Percentiles rank a stretch among this genome's conserved stretches.
Conservation (phyloP, 2,113 vertebrate species). For the Lethenteron camtschaticum region DNA sequence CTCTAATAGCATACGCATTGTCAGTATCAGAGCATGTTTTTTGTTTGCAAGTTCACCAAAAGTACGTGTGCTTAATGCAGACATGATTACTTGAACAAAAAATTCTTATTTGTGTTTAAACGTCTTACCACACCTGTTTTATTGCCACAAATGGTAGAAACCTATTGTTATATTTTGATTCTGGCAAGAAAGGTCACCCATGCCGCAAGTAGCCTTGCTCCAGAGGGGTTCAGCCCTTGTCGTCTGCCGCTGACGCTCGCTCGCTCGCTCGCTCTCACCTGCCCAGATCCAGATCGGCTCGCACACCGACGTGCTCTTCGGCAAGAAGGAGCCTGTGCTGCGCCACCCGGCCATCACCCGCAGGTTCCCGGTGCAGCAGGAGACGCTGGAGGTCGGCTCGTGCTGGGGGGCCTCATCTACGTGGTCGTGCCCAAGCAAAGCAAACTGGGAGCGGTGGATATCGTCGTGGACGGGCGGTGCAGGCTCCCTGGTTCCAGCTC, state of each 20-base stretch:
- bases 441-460: constrained; percentile 13
- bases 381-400: constrained; percentile 21
- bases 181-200: background rate
- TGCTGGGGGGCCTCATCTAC: constrained; percentile 30
- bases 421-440: constrained; percentile 21
- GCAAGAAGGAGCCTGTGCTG: constrained; percentile 13
- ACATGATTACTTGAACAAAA: too few species aligned
- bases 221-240: too few species aligned
- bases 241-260: background rate
- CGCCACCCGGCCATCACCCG: constrained; percentile 19
- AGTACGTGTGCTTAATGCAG: too few species aligned
- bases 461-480: constrained; percentile 22
- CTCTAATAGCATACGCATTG: too few species aligned
- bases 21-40: too few species aligned
- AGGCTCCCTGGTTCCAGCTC: constrained; percentile 28
- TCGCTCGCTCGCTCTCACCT: background rate
- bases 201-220: background rate
- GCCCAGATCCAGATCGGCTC: constrained; percentile 31
- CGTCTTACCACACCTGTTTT: too few species aligned
- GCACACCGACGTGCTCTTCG: constrained; percentile 25
- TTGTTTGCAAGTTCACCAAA: too few species aligned
- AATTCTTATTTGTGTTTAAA: too few species aligned
- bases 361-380: constrained; percentile 15
- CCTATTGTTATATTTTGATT: background rate
- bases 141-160: too few species aligned